Evolutionary conservation across 2,888 invertebrate genomes (phyloP), one percentile per base, ranked within the genome.

Genomic region (Cerastis rubricosa): DNA sequence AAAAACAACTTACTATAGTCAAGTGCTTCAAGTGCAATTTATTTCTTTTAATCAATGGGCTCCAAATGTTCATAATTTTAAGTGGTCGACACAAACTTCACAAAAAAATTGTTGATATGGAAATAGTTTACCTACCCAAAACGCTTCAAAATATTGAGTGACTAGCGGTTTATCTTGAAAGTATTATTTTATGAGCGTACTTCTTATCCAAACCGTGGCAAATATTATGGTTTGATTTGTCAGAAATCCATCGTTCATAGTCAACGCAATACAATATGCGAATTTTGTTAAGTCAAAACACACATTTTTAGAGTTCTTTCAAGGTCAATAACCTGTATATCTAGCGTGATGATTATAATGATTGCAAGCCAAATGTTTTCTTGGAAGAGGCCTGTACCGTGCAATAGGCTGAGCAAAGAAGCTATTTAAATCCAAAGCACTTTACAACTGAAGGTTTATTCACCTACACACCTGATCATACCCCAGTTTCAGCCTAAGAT

Each of bases 401-500:
- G 68, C 25, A 77, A 54, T 47, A 74, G 19, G 43, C 17, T 65
- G 25, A 14, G 22, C 14, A 47, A 19, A 54, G 40, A 70, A 84
- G 80, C 35, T 80, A 72, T 84, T 65, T 80, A n/a, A 11, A 61
- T 84, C 49, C 35, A 35, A 65, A 65, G 40, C 35, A 67, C 45
- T 64, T 47, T 40, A 59, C 43, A 35, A 14, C 22, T 25, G 14
- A 57, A 40, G 25, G 54, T 63, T 71, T 76, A 57, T 83, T 71
- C 66, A 66, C 61, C 77, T 49, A 17, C 0, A 66, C 59, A 65
- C 82, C 47, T 65, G 71, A 63, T 43, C 43, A 25, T 17, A 70
- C 7, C 64, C 45, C 70, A 69, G 6, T 59, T 66, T 70, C 70
- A 70, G 40, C 35, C 69, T 63, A 47, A 69, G 45, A 71, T 64